Conservation (phyloP, 2,113 vertebrate species). For the Aspiorhynchus laticeps region DNA sequence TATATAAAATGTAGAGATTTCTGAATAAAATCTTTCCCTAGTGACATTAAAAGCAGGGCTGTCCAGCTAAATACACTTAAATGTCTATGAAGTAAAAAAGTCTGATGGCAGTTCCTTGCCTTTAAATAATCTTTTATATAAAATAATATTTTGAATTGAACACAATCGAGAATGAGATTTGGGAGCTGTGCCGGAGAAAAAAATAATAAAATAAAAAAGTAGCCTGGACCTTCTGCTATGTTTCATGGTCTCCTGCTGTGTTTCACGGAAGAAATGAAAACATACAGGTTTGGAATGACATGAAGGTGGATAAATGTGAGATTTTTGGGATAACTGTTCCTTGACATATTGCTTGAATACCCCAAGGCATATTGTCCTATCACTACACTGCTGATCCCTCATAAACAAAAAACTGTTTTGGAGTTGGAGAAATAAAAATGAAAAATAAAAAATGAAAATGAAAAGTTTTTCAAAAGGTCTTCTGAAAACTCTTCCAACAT, state of each 20-base stretch:
- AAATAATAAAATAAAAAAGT: not conserved
- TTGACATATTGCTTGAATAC: not conserved
- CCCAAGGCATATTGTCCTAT: no score
- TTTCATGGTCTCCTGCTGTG: no score
- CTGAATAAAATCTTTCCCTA: not conserved
- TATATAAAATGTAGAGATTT: no score
- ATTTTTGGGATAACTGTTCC: not conserved
- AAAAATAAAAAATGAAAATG: no score
- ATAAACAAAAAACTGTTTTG: no score
- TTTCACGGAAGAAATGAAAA: not conserved
- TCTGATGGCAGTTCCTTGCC: not conserved
- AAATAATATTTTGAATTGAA: not conserved
- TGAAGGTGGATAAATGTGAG: not conserved
- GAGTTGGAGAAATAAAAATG: no score
- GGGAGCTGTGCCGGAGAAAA: no score
- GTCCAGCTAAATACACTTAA: not conserved
- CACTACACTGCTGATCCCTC: no score
- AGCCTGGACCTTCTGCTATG: not conserved
- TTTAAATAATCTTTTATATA: no score
- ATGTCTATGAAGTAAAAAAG: not conserved
- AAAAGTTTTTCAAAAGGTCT: not conserved
- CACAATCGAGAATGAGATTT: not conserved
- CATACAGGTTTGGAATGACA: not conserved
- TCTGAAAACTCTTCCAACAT: not conserved
- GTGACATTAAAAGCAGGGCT: not conserved